These are phyloP conservation scores for Dicyrtomina minuta DNA, from an alignment of 2,888 invertebrate genomes.

Conservation along the genomic window DNA sequence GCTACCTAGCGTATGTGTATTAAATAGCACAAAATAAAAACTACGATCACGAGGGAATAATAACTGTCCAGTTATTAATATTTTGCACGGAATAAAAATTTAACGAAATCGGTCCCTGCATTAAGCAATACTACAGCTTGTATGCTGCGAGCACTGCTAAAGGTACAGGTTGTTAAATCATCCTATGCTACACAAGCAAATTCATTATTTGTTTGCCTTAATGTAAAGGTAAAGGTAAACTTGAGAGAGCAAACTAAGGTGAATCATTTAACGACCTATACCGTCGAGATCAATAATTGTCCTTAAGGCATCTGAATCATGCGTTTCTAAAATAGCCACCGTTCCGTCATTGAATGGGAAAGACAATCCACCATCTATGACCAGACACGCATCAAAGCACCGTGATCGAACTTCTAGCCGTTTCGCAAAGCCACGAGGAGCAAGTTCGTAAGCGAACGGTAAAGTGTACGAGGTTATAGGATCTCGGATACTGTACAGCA, in stretches of 20 bases:
- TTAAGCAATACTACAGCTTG: slow-evolving; percentile 61
- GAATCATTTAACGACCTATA: slow-evolving; percentile 1
- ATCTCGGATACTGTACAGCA: slow-evolving; percentile 92
- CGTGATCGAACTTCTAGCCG: slow-evolving; percentile 79
- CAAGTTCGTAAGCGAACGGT: slow-evolving; percentile 71
- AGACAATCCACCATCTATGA: slow-evolving; percentile 92
- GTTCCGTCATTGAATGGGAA: slow-evolving; percentile 94
- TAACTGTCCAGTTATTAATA: no score
- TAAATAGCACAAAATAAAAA: no score
- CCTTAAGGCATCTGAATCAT: slow-evolving; percentile 82
- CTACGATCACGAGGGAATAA: no score
- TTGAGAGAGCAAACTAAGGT: no score
- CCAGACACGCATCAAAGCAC: slow-evolving; percentile 87
- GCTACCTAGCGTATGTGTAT: no score
- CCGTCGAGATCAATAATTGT: slow-evolving; percentile 59
- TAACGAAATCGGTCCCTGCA: slow-evolving; percentile 84
- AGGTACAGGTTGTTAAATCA: no score
- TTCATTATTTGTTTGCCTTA: no score
- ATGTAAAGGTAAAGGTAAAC: no score
- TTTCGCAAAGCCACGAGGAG: slow-evolving; percentile 73
- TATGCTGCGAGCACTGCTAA: no score
- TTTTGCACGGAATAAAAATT: no score
- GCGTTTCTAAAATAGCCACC: slow-evolving; percentile 76
- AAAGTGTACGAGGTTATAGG: slow-evolving; percentile 85
- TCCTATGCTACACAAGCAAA: no score